Percentiles rank a stretch among this genome's conserved stretches.
These are phyloP conservation scores for Formica exsecta DNA, from an alignment of 1,140 invertebrate species.

Conservation along the genomic window DNA sequence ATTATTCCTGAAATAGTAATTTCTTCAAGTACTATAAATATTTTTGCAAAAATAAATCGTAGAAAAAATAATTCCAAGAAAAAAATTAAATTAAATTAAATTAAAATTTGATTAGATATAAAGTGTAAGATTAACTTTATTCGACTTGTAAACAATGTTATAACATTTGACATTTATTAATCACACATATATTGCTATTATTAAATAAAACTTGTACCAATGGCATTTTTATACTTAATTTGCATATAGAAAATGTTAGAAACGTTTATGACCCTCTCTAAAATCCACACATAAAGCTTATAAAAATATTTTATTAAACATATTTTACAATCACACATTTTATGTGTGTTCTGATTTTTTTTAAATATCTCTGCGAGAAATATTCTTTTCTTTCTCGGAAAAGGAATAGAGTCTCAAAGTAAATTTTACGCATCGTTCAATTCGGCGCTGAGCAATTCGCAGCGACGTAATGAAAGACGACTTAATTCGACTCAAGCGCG, in stretches of 20 bases:
- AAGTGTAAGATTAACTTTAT: neutral
- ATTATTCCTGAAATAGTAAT: neutral
- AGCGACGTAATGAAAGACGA: slow-evolving; percentile 50
- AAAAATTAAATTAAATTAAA: neutral
- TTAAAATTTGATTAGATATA: neutral
- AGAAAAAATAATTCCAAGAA: neutral
- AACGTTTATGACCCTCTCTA: neutral
- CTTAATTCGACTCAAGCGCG: slow-evolving; percentile 56
- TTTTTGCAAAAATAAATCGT: neutral
- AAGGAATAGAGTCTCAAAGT: neutral
- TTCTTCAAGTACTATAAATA: neutral
- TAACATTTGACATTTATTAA: neutral
- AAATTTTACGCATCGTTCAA: slow-evolving; percentile 39
- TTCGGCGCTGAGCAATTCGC: neutral
- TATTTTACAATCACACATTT: neutral
- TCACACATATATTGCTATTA: neutral
- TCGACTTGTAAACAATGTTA: neutral
- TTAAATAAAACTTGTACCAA: slow-evolving; percentile 2
- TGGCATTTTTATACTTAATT: neutral
- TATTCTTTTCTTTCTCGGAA: neutral
- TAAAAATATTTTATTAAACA: neutral
- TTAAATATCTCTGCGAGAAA: neutral
- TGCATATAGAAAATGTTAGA: neutral
- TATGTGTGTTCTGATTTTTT: neutral
- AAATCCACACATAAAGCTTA: neutral